Evolutionary conservation across 2,888 invertebrate genomes (phyloP), one percentile per base, ranked within the genome.

Genomic region (Leptarthrus brevirostris): DNA sequence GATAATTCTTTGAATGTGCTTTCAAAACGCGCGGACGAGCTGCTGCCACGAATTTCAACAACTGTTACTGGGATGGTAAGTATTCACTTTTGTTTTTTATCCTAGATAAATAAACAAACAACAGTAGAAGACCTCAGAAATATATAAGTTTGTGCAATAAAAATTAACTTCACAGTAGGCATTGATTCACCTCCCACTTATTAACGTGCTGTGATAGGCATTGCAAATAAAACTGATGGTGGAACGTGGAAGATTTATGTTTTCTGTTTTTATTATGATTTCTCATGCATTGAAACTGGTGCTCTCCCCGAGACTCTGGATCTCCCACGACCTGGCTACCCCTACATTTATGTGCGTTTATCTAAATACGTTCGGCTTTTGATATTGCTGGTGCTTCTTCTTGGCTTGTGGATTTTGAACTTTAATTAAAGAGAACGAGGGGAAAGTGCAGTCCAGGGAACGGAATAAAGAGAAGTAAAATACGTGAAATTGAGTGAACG

Each of bases 201-300:
- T 30, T 30, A 5, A 30, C 30, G 30, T 30, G 30, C 30, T 8
- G 2, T 14, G 16, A 47, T n/a, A 16, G n/a, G 14, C n/a, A 47
- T 16, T 14, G 47, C 2, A 47, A 47, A 47, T 14, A 47, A 47
- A 3, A 47, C 47, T 47, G 47, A 47, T 47, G 14, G 47, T 47
- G 5, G 52, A 30, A 26, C 4, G 47, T 47, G 5, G 52, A 30
- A 26, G 26, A n/a, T 54, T 24, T 54, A 24, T 24, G 54, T 26
- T 54, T 54, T 54, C 26, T 54, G 54, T 54, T 54, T 54, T 54
- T 54, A 54, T 54, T 54, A 54, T 54, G 54, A 54, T 54, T 54
- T 54, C 54, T 54, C 54, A 24, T 30, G 30, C 30, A 30, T 8
- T 30, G 4, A 30, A 8, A 8, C 30, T 5, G 8, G 30, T 30